Conservation (phyloP, 2,888 invertebrate genomes). For the Noctua pronuba region DNA sequence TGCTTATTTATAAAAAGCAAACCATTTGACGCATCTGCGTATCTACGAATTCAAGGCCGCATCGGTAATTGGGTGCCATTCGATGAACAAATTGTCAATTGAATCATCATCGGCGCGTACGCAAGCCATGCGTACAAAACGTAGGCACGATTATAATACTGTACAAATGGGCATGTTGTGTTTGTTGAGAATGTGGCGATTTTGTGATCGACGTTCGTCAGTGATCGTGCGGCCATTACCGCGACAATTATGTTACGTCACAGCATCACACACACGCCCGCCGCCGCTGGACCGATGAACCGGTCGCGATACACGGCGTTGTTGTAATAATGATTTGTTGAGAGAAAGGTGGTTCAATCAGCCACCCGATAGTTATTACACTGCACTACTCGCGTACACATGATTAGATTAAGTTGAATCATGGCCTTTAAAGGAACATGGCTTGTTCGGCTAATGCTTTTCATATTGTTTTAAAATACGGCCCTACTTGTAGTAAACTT, state of each 20-base stretch:
- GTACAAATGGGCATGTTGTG: background rate
- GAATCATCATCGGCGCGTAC: constrained; percentile 36
- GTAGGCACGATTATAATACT: constrained; percentile 9
- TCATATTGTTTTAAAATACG: background rate
- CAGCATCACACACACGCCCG: constrained; percentile 48
- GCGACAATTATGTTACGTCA: constrained; percentile 63
- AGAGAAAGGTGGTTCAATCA: constrained; percentile 62
- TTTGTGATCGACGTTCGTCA: constrained; percentile 35
- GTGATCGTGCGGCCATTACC: constrained; percentile 38
- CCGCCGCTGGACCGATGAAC: constrained; percentile 31
- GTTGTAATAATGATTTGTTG: constrained; percentile 59
- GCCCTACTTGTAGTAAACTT: background rate
- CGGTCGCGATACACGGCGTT: constrained; percentile 53
- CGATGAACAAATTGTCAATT: constrained; percentile 28
- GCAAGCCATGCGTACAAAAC: constrained; percentile 19
- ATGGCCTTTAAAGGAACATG: background rate
- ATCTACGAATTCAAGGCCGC: constrained; percentile 38
- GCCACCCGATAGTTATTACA: constrained; percentile 38
- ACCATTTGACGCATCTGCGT: constrained; percentile 24
- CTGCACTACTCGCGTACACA: constrained; percentile 29
- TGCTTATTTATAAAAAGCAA: constrained; percentile 12
- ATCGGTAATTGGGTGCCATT: constrained; percentile 17
- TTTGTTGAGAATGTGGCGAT: constrained; percentile 21
- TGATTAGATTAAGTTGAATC: constrained; percentile 36
- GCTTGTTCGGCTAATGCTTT: background rate